These are phyloP conservation scores for Tretioscincus oriximinensis DNA, from an alignment of 2,113 vertebrate species.

Conservation along the genomic window DNA sequence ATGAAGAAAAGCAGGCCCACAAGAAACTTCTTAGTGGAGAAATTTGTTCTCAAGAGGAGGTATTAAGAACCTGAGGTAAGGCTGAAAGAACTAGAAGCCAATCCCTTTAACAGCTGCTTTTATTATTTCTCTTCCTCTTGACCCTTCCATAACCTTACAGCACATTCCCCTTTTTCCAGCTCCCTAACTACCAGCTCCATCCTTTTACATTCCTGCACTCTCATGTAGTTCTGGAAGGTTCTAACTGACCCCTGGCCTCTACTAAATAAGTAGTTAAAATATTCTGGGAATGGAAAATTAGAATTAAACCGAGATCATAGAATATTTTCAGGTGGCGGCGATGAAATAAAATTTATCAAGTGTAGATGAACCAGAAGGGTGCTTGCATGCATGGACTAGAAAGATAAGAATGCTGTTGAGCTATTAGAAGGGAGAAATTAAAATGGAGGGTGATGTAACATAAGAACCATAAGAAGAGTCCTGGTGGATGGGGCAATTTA, in stretches of 20 bases:
- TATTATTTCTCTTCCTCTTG: slow-evolving; percentile 15
- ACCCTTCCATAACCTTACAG: slow-evolving; percentile 12
- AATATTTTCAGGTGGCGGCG: not conserved
- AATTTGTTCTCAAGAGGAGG: slow-evolving; percentile 21
- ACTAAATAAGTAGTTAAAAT: not conserved
- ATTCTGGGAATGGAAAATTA: not conserved
- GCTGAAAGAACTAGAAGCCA: slow-evolving; percentile 28
- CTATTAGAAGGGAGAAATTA: not conserved
- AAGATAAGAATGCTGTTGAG: not conserved
- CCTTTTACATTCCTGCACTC: slow-evolving; percentile 1
- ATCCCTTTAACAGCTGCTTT: slow-evolving; percentile 12
- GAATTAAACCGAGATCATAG: not conserved
- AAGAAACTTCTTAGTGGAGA: slow-evolving; percentile 33
- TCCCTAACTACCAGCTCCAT: slow-evolving; percentile 4
- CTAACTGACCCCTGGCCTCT: not conserved
- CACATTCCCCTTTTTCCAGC: not conserved
- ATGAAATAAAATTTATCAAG: not conserved
- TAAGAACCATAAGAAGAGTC: no score
- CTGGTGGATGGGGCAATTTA: no score
- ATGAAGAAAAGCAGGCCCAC: slow-evolving; percentile 24
- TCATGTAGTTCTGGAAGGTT: not conserved
- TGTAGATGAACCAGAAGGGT: not conserved
- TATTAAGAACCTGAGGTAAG: slow-evolving; percentile 35
- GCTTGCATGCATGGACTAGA: not conserved
- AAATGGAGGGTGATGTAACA: not conserved